Conservation (phyloP, 2,113 vertebrate species). For the Triplophysa dalaica region DNA sequence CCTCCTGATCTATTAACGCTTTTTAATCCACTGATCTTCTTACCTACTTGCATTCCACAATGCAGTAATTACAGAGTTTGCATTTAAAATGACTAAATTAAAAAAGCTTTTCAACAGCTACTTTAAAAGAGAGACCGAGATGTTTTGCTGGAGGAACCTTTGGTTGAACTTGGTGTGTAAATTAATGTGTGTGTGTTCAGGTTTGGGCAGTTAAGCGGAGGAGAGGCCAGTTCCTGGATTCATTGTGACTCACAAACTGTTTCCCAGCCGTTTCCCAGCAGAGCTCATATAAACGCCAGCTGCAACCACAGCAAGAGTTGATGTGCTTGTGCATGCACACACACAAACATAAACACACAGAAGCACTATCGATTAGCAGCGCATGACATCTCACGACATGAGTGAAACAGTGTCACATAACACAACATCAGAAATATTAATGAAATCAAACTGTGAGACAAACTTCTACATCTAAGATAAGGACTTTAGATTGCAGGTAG, state of each 20-base stretch:
- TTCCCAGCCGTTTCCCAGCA: constrained; percentile 76
- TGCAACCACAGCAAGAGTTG: constrained; percentile 61
- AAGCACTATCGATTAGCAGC: constrained; percentile 30
- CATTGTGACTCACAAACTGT: constrained; percentile 73
- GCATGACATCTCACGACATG: constrained; percentile 26
- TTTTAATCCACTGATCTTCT: neutral
- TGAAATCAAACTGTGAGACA: constrained; percentile 12
- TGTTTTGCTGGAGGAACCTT: constrained; percentile 11
- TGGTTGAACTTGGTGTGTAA: constrained; percentile 20
- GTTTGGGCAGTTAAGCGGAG: constrained; percentile 67
- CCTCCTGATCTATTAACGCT: neutral
- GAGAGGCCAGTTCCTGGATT: constrained; percentile 70
- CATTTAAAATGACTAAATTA: neutral
- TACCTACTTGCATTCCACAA: neutral
- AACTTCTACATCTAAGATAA: neutral
- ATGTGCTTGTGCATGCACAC: constrained; percentile 31
- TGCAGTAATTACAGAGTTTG: no score
- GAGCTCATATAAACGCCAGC: constrained; percentile 72
- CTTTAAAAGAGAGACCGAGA: neutral
- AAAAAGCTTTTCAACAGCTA: neutral
- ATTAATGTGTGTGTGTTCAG: constrained; percentile 44
- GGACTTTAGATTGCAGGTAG: no score
- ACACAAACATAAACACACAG: neutral
- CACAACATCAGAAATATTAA: neutral
- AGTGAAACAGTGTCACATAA: neutral